Evolutionary conservation across 2,888 invertebrate species (phyloP), one percentile per base, ranked within the genome.

Genomic region (Leptarthrus brevirostris): DNA sequence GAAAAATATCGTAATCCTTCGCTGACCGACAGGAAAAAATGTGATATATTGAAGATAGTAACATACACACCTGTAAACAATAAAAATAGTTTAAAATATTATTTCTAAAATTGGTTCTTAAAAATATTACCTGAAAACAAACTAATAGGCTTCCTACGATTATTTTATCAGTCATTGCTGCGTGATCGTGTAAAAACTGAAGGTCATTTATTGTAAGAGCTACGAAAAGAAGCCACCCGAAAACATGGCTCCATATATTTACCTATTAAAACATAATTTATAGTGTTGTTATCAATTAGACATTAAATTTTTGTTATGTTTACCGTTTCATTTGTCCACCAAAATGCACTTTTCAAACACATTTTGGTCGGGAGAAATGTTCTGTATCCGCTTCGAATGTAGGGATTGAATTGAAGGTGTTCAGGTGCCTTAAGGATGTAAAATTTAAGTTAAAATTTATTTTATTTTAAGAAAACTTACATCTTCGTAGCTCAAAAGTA

Each of bases 191-290:
- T 77, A 94, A 88, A 80, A 96, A 88, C 79, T 89, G 90, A 81
- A 93, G 87, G 83, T 96, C 96, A 80, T 95, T 93, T 75, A 96
- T 87, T 20, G 95, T 93, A 78, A 97, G 86, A 64, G 91, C 91
- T 75, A 94, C 86, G 81, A 98, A 93, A 71, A 97, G 86, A 83
- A 92, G 88, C 87, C 93, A 93, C 8, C 94, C 94, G 80, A 93
- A 93, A 81, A 98, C 87, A 83, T 98, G 98, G 54, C 95, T 95
- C 98, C 98, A 98, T 82, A 98, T 97, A 82, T 98, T 98, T 82
- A 98, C 90, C 83, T 83, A 64, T 34, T 40, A 26, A 30, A 44
- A 22, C 12, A 20, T 66, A 54, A 26, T 8, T 0, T 14, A 0
- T 14, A 49, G 1, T n/a, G 22, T 1, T 24, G n/a, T 22, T 12